Evolutionary conservation across 2,113 vertebrate genomes (phyloP), one percentile per base, ranked within the genome.

Genomic region (Xiphias gladius): DNA sequence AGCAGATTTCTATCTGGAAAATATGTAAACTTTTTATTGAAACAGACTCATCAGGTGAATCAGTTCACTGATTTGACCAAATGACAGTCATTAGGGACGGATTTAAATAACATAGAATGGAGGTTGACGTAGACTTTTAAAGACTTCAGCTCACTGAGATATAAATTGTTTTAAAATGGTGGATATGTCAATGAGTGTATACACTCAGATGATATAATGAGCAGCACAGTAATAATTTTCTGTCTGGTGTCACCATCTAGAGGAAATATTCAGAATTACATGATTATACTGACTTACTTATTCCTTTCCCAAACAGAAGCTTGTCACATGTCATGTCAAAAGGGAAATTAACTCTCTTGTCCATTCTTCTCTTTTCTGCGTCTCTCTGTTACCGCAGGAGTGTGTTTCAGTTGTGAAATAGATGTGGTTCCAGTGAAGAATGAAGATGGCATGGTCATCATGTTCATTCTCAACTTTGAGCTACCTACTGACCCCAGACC

Each of bases 401-500:
- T 95, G 83, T 97, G 97, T 90, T 97, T 98, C 91, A 93, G 94
- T 6, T 97, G 97, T 72, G 77, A 96, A 46, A 96, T 97, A 77
- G 96, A 98, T 0, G 97, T 98, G 88, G 96, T 98, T 22, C 97
- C 97, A 0, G 96, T 98, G 87, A 97, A 97, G 93, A 97, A 96
- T 0, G 97, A 97, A 85, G 96, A 96, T 16, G 96, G 97, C 0
- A 86, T 95, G 0, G 97, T 97, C 80, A 97, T 97, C 93, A 98
- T 98, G 97, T 97, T 98, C 88, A 98, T 98, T 87, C 95, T 98
- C 41, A 97, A 98, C 94, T 98, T 98, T 2, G 96, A 98, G 82
- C 95, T 96, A 11, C 95, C 96, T 79, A 93, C 95, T 89, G 96
- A 97, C 79, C 94, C 83, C 65, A 74, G 76, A 75, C 80, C 83